Conservation (phyloP, 2,888 invertebrate species). For the Allolobophora icterica region DNA sequence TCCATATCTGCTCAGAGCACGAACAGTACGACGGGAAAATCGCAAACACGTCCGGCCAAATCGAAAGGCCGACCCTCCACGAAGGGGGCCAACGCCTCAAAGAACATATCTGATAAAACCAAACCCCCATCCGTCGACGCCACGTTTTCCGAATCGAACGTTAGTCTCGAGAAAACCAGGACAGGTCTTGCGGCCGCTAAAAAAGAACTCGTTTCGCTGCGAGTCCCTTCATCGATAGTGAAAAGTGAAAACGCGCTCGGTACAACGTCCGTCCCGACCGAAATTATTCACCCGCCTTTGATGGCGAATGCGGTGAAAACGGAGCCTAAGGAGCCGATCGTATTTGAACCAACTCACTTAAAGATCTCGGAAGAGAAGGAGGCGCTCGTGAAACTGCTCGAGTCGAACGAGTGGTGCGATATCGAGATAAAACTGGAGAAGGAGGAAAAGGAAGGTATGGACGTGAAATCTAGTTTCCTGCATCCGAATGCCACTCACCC, state of each 20-base stretch:
- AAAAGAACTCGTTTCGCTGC: background rate
- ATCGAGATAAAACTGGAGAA: slow-evolving; percentile 1
- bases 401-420: slow-evolving; percentile 9
- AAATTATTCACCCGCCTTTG: background rate
- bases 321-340: background rate
- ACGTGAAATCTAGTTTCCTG: background rate
- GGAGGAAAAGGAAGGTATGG: background rate
- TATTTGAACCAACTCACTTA: slow-evolving; percentile 13
- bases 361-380: slow-evolving; percentile 27
- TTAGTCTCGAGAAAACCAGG: background rate
- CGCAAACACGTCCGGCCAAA: background rate
- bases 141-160: background rate
- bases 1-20: background rate
- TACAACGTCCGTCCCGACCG: background rate
- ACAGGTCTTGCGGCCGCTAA: background rate
- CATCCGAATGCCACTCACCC: background rate
- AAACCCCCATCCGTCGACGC: background rate
- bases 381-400: slow-evolving; percentile 21
- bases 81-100: background rate
- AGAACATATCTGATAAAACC: background rate
- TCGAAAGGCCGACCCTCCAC: background rate
- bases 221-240: background rate
- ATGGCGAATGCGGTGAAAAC: background rate
- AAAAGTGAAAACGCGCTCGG: background rate
- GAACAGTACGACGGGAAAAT: background rate